Conservation (phyloP, 2,888 invertebrate species). For the Cordilura impudica region DNA sequence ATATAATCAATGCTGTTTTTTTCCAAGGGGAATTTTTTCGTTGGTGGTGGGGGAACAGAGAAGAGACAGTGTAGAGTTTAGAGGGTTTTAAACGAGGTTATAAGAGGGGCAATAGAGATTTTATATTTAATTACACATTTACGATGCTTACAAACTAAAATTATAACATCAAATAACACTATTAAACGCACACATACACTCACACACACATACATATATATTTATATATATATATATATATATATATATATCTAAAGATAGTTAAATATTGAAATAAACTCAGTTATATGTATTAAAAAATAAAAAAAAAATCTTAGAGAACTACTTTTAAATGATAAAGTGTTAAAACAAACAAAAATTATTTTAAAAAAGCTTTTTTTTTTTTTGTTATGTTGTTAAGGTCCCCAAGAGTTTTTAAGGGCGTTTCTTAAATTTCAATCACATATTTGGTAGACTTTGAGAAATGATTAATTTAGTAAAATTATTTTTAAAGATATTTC, state of each 20-base stretch:
- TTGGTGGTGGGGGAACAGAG: slow-evolving; percentile 16
- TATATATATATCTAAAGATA: neutral
- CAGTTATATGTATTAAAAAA: slow-evolving; percentile 6
- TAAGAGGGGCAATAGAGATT: neutral
- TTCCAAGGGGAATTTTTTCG: neutral
- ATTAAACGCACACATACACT: slow-evolving; percentile 40
- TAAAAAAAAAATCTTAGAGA: slow-evolving; percentile 37
- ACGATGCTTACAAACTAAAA: slow-evolving; percentile 63
- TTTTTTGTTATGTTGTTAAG: slow-evolving; percentile 20
- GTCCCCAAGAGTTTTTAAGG: slow-evolving; percentile 43
- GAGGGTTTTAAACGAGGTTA: neutral
- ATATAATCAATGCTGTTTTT: slow-evolving; percentile 26
- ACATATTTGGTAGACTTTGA: no score
- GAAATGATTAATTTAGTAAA: no score
- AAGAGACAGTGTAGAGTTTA: slow-evolving; percentile 22
- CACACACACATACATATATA: slow-evolving; percentile 33
- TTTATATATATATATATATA: slow-evolving; percentile 16
- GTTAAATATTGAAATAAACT: slow-evolving; percentile 38
- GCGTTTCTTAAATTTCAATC: no score
- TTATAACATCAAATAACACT: slow-evolving; percentile 52
- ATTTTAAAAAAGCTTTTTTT: slow-evolving; percentile 38
- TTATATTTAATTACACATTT: slow-evolving; percentile 61
- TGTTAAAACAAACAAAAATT: slow-evolving; percentile 26
- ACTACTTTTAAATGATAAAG: slow-evolving; percentile 41
- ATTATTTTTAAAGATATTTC: no score